These are phyloP conservation scores for Notiomystis cincta DNA, from an alignment of 2,113 vertebrate species.

Conservation along the genomic window DNA sequence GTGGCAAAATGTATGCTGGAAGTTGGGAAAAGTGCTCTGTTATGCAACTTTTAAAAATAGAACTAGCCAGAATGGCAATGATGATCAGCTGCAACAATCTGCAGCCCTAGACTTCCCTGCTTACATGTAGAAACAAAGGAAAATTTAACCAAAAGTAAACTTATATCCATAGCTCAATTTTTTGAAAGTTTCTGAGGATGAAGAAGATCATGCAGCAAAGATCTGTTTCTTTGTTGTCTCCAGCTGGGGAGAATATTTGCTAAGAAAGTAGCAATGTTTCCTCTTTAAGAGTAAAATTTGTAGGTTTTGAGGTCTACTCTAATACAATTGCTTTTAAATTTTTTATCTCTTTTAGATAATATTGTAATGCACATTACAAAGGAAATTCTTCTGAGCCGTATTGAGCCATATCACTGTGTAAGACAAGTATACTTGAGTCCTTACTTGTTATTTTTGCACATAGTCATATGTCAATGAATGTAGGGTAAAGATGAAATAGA, in stretches of 20 bases:
- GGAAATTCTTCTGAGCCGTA: neutral
- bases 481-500: neutral
- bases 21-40: neutral
- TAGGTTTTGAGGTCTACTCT: neutral
- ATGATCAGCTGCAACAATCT: neutral
- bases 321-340: neutral
- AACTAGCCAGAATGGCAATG: neutral
- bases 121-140: neutral
- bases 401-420: neutral
- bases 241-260: neutral
- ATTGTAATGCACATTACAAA: neutral
- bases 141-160: neutral
- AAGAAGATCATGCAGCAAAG: neutral
- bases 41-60: neutral
- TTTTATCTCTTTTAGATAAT: neutral
- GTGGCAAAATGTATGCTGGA: neutral
- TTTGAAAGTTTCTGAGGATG: neutral
- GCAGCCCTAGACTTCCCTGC: neutral
- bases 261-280: neutral
- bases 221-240: neutral
- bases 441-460: neutral
- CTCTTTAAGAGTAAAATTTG: neutral
- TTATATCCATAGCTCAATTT: neutral
- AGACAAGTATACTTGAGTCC: neutral
- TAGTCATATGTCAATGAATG: neutral